Evolutionary conservation across 2,797 vertebrate genomes (phyloP).

Genomic region (Fringilla coelebs): DNA sequence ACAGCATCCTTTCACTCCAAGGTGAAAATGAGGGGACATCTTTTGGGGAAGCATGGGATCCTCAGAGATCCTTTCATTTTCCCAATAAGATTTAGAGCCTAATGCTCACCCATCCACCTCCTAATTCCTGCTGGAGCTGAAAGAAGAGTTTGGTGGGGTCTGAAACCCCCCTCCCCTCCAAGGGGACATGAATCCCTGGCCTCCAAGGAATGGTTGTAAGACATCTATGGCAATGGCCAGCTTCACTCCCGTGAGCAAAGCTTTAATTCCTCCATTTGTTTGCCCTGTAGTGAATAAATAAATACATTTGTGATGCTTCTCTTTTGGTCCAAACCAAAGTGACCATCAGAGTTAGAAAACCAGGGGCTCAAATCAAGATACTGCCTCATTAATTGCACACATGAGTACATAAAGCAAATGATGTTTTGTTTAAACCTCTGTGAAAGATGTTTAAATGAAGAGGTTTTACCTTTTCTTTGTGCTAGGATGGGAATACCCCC

Average conservation of each 20-base stretch:
- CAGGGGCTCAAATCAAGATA: neutral
- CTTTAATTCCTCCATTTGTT: neutral
- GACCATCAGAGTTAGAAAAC: neutral
- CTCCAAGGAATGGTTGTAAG: neutral
- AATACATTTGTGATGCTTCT: neutral
- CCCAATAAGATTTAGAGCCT: neutral
- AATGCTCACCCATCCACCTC: neutral
- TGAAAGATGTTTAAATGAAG: neutral
- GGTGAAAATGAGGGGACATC: neutral
- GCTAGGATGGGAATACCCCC: neutral
- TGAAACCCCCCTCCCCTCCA: neutral
- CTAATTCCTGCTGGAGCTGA: neutral
- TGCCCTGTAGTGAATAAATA: neutral
- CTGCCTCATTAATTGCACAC: neutral
- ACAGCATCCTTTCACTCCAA: neutral
- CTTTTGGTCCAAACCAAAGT: neutral
- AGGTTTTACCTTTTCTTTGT: neutral
- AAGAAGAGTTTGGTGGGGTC: neutral
- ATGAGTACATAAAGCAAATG: accelerated
- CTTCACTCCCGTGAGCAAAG: neutral
- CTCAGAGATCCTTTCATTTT: neutral
- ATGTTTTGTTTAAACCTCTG: neutral
- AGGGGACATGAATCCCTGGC: neutral
- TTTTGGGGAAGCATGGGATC: neutral
- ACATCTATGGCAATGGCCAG: neutral